Percentiles rank a stretch among this genome's conserved stretches.
Conservation (phyloP, 2,113 vertebrate species). For the Gallinago jamesoni region DNA sequence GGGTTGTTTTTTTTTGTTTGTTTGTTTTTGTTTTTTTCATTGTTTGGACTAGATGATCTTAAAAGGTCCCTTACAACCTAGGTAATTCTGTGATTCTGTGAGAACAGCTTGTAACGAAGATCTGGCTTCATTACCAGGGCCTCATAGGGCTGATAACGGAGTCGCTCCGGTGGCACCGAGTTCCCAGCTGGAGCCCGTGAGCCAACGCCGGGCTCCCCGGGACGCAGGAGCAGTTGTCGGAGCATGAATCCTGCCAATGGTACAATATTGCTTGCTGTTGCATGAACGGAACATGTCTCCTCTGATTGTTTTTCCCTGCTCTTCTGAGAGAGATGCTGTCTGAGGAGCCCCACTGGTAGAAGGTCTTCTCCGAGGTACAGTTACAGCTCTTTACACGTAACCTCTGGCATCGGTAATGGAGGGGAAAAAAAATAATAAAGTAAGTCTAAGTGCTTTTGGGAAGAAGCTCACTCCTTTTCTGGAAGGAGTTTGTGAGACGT, state of each 20-base stretch:
- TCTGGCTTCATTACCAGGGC: slow-evolving; percentile 1
- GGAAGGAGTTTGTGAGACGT: neutral
- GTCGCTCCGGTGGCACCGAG: neutral
- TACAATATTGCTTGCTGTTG: slow-evolving; percentile 67
- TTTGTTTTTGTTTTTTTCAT: too few species aligned
- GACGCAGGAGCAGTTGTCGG: slow-evolving; percentile 32
- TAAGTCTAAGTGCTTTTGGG: neutral
- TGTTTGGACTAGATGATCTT: too few species aligned
- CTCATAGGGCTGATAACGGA: slow-evolving; percentile 6
- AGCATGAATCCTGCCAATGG: slow-evolving; percentile 35
- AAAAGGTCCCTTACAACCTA: too few species aligned
- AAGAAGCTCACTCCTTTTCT: neutral
- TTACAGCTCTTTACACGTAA: neutral
- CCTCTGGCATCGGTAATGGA: neutral
- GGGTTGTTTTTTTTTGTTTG: too few species aligned
- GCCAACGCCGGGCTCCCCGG: neutral
- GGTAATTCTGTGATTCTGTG: too few species aligned
- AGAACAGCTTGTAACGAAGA: slow-evolving; percentile 27
- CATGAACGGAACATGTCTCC: slow-evolving; percentile 65
- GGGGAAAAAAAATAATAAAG: neutral
- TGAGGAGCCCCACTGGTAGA: neutral
- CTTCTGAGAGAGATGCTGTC: slow-evolving; percentile 36
- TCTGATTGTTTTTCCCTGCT: slow-evolving; percentile 65
- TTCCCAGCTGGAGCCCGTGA: neutral
- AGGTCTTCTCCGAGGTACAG: slow-evolving; percentile 24